Percentiles rank a stretch among this genome's conserved stretches.
phyloP scores from a whole-genome alignment of 2,797 vertebrate species.

The Geotrypetes seraphini region DNA sequence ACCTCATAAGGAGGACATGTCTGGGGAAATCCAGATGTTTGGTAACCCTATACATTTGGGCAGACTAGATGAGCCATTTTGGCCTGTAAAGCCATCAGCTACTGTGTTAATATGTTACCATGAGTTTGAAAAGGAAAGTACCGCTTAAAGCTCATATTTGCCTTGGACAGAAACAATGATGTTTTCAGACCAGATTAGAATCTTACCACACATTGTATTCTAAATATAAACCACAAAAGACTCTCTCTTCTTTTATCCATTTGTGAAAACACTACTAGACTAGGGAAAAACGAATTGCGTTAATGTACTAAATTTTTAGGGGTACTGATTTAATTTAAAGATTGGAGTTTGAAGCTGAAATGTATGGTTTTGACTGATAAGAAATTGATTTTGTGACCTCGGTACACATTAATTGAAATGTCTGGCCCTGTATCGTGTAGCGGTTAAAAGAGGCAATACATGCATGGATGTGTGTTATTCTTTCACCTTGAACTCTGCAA shows the following conservation, averaged over 20 bases:
- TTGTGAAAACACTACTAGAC: constrained; percentile 41
- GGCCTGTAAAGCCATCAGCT: no score
- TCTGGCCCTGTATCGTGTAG: constrained; percentile 32
- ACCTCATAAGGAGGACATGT: no score
- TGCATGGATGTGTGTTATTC: constrained; percentile 25
- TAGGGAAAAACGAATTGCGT: constrained; percentile 22
- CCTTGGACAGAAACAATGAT: constrained; percentile 42
- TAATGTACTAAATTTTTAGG: constrained; percentile 40
- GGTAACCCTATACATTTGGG: no score
- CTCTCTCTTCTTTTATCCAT: constrained; percentile 34
- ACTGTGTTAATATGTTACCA: no score
- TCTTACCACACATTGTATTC: constrained; percentile 50
- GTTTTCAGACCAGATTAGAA: constrained; percentile 38
- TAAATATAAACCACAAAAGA: constrained; percentile 46
- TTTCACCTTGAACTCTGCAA: constrained; percentile 32
- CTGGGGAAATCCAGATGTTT: no score
- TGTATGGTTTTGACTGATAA: constrained; percentile 47
- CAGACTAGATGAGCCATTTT: no score
- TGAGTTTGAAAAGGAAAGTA: constrained; percentile 45
- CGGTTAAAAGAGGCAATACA: constrained; percentile 35
- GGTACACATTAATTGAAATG: constrained; percentile 49
- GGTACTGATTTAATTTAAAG: constrained; percentile 60
- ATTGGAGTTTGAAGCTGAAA: constrained; percentile 52
- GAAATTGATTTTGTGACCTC: constrained; percentile 54
- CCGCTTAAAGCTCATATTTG: constrained; percentile 37